These are phyloP conservation scores for Corythornis cristatus DNA, from an alignment of 2,113 vertebrate genomes.

Conservation along the genomic window DNA sequence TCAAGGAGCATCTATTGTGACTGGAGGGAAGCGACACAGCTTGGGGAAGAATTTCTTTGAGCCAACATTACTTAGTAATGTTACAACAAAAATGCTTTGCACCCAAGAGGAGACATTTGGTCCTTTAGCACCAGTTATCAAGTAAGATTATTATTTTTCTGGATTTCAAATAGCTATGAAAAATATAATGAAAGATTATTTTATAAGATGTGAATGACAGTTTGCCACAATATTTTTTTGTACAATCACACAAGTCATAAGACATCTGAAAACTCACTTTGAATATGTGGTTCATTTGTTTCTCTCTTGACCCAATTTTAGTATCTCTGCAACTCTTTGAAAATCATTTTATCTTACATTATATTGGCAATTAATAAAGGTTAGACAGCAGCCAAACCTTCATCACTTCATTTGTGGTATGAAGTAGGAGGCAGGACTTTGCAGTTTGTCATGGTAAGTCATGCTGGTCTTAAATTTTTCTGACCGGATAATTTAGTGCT, in stretches of 20 bases:
- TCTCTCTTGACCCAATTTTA: neutral
- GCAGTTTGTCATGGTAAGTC: neutral
- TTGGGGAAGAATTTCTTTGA: conserved; percentile 89
- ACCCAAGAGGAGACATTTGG: conserved; percentile 91
- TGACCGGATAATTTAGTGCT: neutral
- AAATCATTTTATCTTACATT: neutral
- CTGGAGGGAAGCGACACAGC: conserved; percentile 86
- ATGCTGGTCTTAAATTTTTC: neutral
- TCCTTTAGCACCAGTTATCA: conserved; percentile 91
- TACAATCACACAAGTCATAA: neutral
- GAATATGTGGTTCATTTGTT: neutral
- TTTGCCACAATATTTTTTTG: neutral
- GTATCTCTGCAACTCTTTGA: neutral
- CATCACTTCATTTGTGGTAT: neutral
- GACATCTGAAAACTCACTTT: neutral
- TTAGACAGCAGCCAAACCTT: neutral
- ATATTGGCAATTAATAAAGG: neutral
- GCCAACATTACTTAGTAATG: conserved; percentile 88
- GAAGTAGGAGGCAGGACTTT: neutral
- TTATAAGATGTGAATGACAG: neutral
- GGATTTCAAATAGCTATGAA: neutral
- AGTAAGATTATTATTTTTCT: conserved; percentile 69
- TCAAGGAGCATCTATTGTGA: conserved; percentile 85
- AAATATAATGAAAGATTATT: neutral
- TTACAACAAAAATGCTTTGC: conserved; percentile 90